Evolutionary conservation across 1,140 invertebrate genomes (phyloP), one percentile per base, ranked within the genome.

Genomic region (Drosophila chauvacae): DNA sequence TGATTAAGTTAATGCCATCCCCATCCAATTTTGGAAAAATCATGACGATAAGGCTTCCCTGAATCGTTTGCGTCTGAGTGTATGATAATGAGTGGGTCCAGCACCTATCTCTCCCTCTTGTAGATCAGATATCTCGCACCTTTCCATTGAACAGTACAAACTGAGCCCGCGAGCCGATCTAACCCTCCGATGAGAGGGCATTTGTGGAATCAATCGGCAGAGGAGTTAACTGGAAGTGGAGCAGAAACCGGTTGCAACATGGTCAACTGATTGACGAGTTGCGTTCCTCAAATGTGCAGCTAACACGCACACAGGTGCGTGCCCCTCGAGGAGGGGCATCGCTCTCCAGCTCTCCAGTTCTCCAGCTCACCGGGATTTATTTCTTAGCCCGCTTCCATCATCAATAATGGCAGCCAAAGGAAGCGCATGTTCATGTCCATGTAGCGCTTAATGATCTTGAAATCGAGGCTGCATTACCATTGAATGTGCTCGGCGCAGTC

Each of bases 181-280:
- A 72, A 41, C 68, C 68, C 23, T 11, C 28, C 4, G 70, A 39
- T 58, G 50, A 72, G 56, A 57, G 55, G 7, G 41, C 23, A 30
- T 44, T 20, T 50, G 37, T 64, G 70, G 71, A 53, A 57, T 73
- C 61, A 72, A 72, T 72, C 60, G 62, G 44, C 59, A 57, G 47
- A 65, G 42, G 60, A 63, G 48, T 61, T 55, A 78, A 58, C 60
- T 81, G 68, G 61, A 86, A 80, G 68, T 87, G 64, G 72, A 82
- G 57, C 83, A 74, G 16, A 84, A 88, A 88, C 84, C 85, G 84
- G 84, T 88, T 88, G 81, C 60, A 56, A 64, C 69, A 80, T 88
- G 69, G 70, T 56, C 77, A 88, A 84, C 82, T 88, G 81, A 88
- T 88, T 90, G 85, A 90, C 85, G 85, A 90, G 85, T 77, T 90